A percentile compares a stretch with the other conserved stretches of the same genome.
phyloP scores from a whole-genome alignment of 1,140 invertebrate species.

The Drosophila subobscura region DNA sequence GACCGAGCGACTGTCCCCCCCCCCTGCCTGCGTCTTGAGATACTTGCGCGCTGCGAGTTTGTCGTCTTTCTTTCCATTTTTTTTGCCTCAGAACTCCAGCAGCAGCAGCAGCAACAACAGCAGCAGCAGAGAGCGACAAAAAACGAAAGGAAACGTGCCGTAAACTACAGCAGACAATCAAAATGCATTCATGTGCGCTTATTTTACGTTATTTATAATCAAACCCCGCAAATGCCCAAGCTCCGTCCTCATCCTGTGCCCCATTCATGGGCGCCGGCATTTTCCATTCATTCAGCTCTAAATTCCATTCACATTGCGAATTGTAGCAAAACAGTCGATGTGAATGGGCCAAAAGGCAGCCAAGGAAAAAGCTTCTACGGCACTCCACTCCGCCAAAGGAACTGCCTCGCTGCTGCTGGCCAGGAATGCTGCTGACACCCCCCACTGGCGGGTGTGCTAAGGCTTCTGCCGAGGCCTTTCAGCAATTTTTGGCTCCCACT shows the following conservation, averaged over 20 bases:
- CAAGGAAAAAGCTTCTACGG: no score
- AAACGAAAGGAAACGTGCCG: constrained; percentile 67
- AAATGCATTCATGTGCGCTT: constrained; percentile 81
- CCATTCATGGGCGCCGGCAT: constrained; percentile 36
- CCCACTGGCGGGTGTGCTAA: constrained; percentile 12
- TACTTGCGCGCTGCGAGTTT: constrained; percentile 31
- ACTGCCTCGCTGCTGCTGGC: background rate
- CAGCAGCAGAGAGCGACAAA: constrained; percentile 7
- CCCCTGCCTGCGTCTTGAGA: constrained; percentile 11
- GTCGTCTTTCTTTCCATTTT: constrained; percentile 61
- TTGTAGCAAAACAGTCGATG: constrained; percentile 58
- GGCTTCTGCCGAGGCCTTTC: constrained; percentile 26
- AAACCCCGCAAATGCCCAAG: constrained; percentile 15
- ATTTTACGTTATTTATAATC: constrained; percentile 79
- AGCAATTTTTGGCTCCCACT: constrained; percentile 13
- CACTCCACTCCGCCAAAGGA: no score
- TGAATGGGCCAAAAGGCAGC: constrained; percentile 18
- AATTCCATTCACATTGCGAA: constrained; percentile 72
- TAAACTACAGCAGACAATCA: constrained; percentile 78
- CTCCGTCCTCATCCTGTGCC: background rate
- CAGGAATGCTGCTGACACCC: constrained; percentile 4
- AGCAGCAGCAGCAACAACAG: constrained; percentile 6
- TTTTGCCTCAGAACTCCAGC: constrained; percentile 29
- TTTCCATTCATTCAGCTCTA: constrained; percentile 53
- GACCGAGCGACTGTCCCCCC: constrained; percentile 3